Percentiles rank a stretch among this genome's conserved stretches.
These are phyloP conservation scores for Campylorhamphus procurvoides DNA, from an alignment of 2,113 vertebrate species.

Conservation along the genomic window DNA sequence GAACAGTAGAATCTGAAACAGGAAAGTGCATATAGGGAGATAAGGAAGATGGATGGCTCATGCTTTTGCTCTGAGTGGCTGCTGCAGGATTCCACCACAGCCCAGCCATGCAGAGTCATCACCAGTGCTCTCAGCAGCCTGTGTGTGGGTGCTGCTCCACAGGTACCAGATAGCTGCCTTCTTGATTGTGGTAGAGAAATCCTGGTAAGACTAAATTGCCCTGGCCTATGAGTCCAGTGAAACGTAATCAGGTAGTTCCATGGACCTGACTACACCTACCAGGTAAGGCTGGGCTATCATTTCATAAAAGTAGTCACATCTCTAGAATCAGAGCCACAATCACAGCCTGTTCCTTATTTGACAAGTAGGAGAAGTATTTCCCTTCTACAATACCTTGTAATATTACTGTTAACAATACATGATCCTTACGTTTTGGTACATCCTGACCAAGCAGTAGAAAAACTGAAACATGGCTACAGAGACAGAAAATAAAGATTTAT, in stretches of 20 bases:
- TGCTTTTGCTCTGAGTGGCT: not conserved
- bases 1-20: not conserved
- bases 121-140: not conserved
- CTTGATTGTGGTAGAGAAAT: not conserved
- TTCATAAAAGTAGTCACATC: not conserved
- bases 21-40: not conserved
- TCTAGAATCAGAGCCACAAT: not conserved
- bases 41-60: not conserved
- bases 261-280: not conserved
- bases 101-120: not conserved
- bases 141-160: not conserved
- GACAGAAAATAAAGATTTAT: not conserved
- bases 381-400: not conserved
- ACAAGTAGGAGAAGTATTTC: not conserved
- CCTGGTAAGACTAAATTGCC: not conserved
- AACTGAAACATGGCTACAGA: not conserved
- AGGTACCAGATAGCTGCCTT: not conserved
- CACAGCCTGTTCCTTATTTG: not conserved
- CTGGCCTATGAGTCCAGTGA: not conserved
- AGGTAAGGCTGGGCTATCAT: not conserved
- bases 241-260: not conserved
- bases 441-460: not conserved
- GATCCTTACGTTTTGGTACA: not conserved
- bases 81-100: not conserved
- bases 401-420: not conserved